Conservation (phyloP, 2,888 invertebrate species). For the Rhodophaea formosa region DNA sequence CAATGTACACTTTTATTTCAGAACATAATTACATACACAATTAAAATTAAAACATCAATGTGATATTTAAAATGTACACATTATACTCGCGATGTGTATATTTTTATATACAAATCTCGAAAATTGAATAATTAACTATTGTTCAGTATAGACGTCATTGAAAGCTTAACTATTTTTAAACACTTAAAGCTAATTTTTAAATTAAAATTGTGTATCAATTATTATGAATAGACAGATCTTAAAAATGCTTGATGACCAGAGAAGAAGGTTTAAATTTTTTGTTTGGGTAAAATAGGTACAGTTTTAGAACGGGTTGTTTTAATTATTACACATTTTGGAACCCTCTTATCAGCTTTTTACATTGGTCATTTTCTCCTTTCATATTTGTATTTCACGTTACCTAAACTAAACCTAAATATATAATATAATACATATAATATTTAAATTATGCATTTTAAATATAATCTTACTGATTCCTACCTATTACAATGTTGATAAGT, state of each 20-base stretch:
- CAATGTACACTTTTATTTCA: constrained; percentile 74
- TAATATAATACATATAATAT: constrained; percentile 17
- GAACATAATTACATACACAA: constrained; percentile 77
- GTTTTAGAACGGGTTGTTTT: not conserved
- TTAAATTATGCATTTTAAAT: constrained; percentile 19
- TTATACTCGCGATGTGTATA: constrained; percentile 14
- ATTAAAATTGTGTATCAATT: constrained; percentile 77
- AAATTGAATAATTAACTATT: not conserved
- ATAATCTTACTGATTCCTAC: constrained; percentile 9
- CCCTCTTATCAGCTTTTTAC: not conserved
- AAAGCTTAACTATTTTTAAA: not conserved
- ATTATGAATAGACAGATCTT: constrained; percentile 19
- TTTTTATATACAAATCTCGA: constrained; percentile 1
- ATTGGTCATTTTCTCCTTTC: not conserved
- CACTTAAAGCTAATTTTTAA: constrained; percentile 29
- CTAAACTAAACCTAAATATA: constrained; percentile 19
- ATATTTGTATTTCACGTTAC: not conserved
- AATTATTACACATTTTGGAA: not conserved
- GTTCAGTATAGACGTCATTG: constrained; percentile 24
- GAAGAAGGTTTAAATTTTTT: constrained; percentile 7
- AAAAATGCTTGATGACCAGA: constrained; percentile 9
- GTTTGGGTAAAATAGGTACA: not conserved
- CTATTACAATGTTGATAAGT: constrained; percentile 28
- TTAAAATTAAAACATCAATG: constrained; percentile 65
- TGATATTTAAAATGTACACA: constrained; percentile 32